Evolutionary conservation across 2,797 vertebrate genomes (phyloP).

Genomic region (Tamandua tetradactyla): DNA sequence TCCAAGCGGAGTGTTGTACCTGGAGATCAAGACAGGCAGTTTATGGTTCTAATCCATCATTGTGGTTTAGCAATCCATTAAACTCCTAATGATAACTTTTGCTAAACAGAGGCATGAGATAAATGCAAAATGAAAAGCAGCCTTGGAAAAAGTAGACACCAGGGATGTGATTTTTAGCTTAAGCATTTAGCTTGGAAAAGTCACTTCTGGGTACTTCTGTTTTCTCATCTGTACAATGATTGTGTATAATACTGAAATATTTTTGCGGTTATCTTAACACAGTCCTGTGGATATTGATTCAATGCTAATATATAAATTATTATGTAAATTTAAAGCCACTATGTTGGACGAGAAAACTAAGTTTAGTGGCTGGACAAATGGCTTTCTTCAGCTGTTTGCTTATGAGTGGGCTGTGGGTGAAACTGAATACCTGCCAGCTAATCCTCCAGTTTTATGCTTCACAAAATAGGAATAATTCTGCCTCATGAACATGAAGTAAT

Average conservation of each 20-base stretch:
- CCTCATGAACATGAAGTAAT: background rate
- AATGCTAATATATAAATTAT: background rate
- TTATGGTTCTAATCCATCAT: background rate
- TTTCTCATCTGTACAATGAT: background rate
- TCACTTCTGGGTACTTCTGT: background rate
- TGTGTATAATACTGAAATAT: background rate
- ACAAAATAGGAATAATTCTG: background rate
- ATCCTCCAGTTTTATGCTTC: background rate
- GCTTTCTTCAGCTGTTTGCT: background rate
- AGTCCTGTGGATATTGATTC: background rate
- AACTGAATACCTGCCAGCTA: background rate
- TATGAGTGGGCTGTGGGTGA: background rate
- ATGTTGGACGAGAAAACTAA: background rate
- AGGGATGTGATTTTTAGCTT: background rate
- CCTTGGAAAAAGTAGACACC: background rate
- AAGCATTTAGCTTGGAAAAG: background rate
- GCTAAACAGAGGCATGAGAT: background rate
- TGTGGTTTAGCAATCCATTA: background rate
- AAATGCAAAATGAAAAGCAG: background rate
- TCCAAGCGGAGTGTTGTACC: constrained; percentile 78
- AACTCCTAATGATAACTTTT: background rate
- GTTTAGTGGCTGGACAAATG: background rate
- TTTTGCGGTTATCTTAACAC: background rate
- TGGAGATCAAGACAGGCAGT: constrained; percentile 54
- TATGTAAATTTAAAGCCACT: background rate